A percentile compares a stretch with the other conserved stretches of the same genome.
These are phyloP conservation scores for Heterocephalus glaber DNA, from an alignment of 2,113 vertebrate species.

Conservation along the genomic window DNA sequence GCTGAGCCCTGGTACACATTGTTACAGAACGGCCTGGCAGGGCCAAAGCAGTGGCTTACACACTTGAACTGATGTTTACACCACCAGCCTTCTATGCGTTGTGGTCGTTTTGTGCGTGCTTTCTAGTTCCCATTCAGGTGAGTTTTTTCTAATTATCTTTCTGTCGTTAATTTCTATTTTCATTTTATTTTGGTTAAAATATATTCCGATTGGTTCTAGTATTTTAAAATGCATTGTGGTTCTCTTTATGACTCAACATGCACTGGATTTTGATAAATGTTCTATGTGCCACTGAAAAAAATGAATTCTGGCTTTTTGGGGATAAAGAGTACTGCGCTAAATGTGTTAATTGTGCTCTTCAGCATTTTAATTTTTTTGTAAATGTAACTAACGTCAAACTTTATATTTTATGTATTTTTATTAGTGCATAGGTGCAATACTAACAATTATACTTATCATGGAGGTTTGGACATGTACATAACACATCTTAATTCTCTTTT, in stretches of 20 bases:
- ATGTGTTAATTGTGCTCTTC: not conserved
- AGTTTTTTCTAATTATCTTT: not conserved
- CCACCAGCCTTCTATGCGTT: not conserved
- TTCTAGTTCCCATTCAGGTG: not conserved
- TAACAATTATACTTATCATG: not conserved
- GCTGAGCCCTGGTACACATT: not conserved
- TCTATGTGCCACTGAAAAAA: not conserved
- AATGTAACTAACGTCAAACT: not conserved
- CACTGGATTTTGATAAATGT: not conserved
- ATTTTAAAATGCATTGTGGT: not conserved
- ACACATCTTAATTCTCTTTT: no score
- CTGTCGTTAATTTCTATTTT: no score
- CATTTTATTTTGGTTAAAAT: not conserved
- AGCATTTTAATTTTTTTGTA: not conserved
- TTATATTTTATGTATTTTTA: not conserved
- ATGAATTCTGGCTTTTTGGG: not conserved
- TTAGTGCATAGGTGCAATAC: not conserved
- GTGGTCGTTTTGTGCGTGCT: not conserved
- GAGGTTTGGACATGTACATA: no score
- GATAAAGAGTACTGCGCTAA: not conserved
- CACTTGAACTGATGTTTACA: not conserved
- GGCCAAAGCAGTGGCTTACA: not conserved
- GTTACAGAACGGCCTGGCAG: not conserved
- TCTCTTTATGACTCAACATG: not conserved
- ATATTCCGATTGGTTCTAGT: not conserved